These are phyloP conservation scores for Amblyraja radiata DNA, from an alignment of 2,797 vertebrate genomes.

Conservation along the genomic window DNA sequence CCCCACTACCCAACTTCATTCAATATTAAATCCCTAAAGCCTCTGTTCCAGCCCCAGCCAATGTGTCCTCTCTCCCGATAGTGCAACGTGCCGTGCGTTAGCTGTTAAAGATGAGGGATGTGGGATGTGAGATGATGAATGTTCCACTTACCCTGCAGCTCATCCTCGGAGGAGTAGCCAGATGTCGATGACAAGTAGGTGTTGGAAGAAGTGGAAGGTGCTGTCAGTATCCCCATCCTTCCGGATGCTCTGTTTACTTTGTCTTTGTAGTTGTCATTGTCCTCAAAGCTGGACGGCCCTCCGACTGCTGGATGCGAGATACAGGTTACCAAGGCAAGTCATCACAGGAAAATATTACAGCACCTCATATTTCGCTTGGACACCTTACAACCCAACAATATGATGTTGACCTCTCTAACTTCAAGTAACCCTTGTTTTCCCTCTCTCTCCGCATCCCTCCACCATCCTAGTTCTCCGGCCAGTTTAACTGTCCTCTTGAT, in stretches of 20 bases:
- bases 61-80: neutral
- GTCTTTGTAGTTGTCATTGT: neutral
- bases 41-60: neutral
- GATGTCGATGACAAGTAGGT: conserved; percentile 9
- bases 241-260: neutral
- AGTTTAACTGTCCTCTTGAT: no score
- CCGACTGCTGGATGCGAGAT: neutral
- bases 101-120: neutral
- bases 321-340: neutral
- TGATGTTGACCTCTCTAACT: no score
- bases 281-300: neutral
- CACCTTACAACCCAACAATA: no score
- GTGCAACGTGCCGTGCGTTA: neutral
- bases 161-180: conserved; percentile 22
- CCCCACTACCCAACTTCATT: neutral
- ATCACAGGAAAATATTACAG: neutral
- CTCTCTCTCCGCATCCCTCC: no score
- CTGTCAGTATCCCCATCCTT: neutral
- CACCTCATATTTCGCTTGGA: no score
- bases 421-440: no score
- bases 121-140: neutral
- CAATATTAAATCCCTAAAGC: neutral
- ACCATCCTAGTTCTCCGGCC: no score
- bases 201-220: neutral
- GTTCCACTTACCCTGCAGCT: neutral